Conservation (phyloP, 2,113 vertebrate species). For the Prinia subflava region DNA sequence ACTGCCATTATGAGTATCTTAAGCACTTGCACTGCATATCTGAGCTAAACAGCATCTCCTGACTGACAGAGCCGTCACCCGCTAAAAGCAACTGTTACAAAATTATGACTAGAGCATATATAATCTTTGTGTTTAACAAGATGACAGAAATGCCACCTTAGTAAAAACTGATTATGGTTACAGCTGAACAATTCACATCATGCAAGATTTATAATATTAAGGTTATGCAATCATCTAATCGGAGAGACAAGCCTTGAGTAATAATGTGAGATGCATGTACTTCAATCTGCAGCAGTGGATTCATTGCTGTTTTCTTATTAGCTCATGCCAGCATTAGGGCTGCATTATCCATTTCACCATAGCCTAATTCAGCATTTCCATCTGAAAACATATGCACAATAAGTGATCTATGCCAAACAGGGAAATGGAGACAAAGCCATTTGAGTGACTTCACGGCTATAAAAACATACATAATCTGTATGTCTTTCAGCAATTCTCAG, state of each 20-base stretch:
- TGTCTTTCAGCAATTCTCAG: constrained; percentile 29
- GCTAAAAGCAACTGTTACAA: constrained; percentile 71
- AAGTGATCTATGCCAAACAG: constrained; percentile 74
- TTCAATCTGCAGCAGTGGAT: constrained; percentile 67
- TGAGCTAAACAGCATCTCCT: constrained; percentile 56
- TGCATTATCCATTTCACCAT: constrained; percentile 71
- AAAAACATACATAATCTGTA: constrained; percentile 45
- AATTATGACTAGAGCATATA: constrained; percentile 72
- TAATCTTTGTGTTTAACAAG: constrained; percentile 80
- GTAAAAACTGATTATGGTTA: constrained; percentile 79
- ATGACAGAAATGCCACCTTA: constrained; percentile 79
- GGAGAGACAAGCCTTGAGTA: constrained; percentile 75
- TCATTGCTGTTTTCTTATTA: constrained; percentile 76
- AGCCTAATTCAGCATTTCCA: constrained; percentile 74
- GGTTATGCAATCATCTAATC: constrained; percentile 83
- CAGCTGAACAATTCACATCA: constrained; percentile 78
- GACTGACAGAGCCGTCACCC: constrained; percentile 69
- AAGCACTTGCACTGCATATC: constrained; percentile 47
- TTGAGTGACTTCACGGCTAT: constrained; percentile 41
- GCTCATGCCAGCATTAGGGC: constrained; percentile 66
- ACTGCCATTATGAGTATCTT: constrained; percentile 52
- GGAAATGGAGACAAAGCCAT: constrained; percentile 62
- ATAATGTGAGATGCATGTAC: constrained; percentile 72
- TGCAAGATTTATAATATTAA: constrained; percentile 79
- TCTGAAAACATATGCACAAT: constrained; percentile 73